Conservation (phyloP, 2,888 invertebrate genomes). For the Lymantria monacha region DNA sequence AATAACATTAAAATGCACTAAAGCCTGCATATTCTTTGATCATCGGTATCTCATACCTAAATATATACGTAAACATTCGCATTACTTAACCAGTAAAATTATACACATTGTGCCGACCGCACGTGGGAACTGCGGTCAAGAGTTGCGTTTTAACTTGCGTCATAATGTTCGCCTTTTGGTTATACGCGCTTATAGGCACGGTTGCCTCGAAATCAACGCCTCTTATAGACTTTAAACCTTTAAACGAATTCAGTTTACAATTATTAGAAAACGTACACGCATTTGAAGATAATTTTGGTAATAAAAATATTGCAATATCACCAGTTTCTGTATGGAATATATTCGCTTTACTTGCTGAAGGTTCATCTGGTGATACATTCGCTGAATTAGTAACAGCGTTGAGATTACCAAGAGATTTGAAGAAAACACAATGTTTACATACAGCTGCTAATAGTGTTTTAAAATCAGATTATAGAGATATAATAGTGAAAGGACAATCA, state of each 20-base stretch:
- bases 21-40: background rate
- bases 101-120: slow-evolving; percentile 52
- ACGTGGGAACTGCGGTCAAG: slow-evolving; percentile 58
- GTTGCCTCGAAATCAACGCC: slow-evolving; percentile 50
- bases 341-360: slow-evolving; percentile 68
- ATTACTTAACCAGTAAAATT: slow-evolving; percentile 60
- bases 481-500: slow-evolving; percentile 55
- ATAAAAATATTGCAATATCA: slow-evolving; percentile 61
- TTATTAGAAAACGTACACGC: slow-evolving; percentile 64
- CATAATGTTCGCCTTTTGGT: slow-evolving; percentile 52
- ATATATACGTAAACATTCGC: slow-evolving; percentile 28
- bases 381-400: slow-evolving; percentile 59
- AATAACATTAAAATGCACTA: background rate
- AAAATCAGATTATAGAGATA: slow-evolving; percentile 50
- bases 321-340: slow-evolving; percentile 73
- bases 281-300: slow-evolving; percentile 62
- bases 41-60: slow-evolving; percentile 2
- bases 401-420: slow-evolving; percentile 56
- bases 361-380: slow-evolving; percentile 67
- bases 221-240: slow-evolving; percentile 48
- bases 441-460: slow-evolving; percentile 51
- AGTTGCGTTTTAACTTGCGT: slow-evolving; percentile 40
- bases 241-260: slow-evolving; percentile 64
- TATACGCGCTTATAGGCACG: slow-evolving; percentile 43
- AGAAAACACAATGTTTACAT: slow-evolving; percentile 61